Evolutionary conservation across 2,888 invertebrate genomes (phyloP), one percentile per base, ranked within the genome.

Genomic region (Pseudococcus viburni): DNA sequence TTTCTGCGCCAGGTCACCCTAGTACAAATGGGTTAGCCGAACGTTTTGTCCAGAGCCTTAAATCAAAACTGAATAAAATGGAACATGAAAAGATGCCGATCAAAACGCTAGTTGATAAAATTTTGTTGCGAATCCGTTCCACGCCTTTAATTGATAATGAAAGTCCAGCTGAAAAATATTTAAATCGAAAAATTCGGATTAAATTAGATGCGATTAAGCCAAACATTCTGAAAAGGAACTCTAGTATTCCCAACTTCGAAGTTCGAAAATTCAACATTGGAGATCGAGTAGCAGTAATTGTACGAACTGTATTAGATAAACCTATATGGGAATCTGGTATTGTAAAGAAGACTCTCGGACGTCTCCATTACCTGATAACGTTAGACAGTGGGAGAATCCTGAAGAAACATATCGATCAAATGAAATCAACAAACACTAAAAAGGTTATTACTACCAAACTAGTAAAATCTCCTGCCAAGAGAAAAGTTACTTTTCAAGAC

Each of bases 21-120:
- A 26, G 55, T n/a, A 68, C 86, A 8, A 86, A 86, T 42, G 86
- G 86, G 1, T 22, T 86, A 11, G 86, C 86, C 1, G 86, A 73
- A 26, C 6, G 73, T 17, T 68, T 26, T n/a, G 86, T 86, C 17
- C 86, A 73, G 22, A 86, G 4, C 3, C 15, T 86, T 7, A 86
- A 86, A 46, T 42, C 3, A 3, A 73, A 86, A 73, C 39, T 86
- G 4, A 22, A 17, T 11, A 42, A 64, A 42, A 86, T 86, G 86
- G 73, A 46, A 39, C 1, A 86, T 39, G 64, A 64, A 19, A 19
- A 39, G 4, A 2, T 42, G 33, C 19, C 86, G 2, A 15, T 73
- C 12, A 3, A 64, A 64, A 33, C 48, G 17, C 9, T 55, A n/a
- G 42, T 68, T 5, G 8, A 6, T 2, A 42, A 64, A 59, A 86